Base-by-base conservation (phyloP, 37 sponge, comb jelly and placozoan species). In the Bolinopsis microptera region DNA sequence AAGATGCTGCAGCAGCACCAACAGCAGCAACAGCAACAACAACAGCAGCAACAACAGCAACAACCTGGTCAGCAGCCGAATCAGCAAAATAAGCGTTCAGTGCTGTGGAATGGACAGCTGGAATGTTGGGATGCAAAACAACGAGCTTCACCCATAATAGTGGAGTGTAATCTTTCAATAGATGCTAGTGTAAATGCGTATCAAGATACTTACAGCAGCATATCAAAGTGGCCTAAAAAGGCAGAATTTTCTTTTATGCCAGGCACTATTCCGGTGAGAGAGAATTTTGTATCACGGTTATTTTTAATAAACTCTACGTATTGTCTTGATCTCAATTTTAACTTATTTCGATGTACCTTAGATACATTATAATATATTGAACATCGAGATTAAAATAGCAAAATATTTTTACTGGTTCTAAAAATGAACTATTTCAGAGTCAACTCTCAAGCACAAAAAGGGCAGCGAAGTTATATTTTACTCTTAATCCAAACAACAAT, bases 401-500 rank as follows among this genome's bases (percentile, higher is more conserved):
- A n/a, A n/a, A n/a, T n/a, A n/a, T n/a, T n/a, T n/a, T n/a, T n/a
- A n/a, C n/a, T n/a, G n/a, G n/a, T n/a, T n/a, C n/a, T n/a, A n/a
- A n/a, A 48, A 48, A 48, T 48, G 61, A 18, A 18, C 5, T 18
- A 18, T 48, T 48, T 48, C 61, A 48, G 61, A 48, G 61, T 13
- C 61, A 48, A 48, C 61, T 48, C 13, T 13, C 61, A 5, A 18
- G 9, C 13, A 77, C 80, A 32, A 77, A 77, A 32, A 38, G 36
- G 61, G 41, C 38, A 24, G 61, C 61, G 0, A 86, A 86, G 26
- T 24, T 86, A 22, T 86, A 41, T 28, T 24, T 86, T 3, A 41
- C 90, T 36, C 61, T 86, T 9, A 86, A 86, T 26, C 90, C 90
- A 0, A 86, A 86, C 90, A 86, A 86, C 61, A 38, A 86, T 41